Percentiles rank a stretch among this genome's conserved stretches.
phyloP scores from a whole-genome alignment of 2,888 invertebrate species.

The Emmelina monodactyla region DNA sequence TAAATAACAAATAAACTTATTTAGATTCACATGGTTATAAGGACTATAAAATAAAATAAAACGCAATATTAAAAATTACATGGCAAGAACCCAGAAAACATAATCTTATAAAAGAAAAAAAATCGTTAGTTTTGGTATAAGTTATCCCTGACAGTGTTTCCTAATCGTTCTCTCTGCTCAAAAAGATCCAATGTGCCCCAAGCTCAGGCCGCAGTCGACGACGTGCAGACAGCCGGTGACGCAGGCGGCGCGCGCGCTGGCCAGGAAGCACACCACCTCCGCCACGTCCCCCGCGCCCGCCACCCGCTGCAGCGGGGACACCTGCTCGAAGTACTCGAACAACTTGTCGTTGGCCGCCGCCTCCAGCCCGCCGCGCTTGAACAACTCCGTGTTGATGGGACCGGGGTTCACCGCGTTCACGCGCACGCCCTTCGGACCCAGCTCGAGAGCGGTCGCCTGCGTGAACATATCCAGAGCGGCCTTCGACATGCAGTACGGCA shows the following conservation, averaged over 20 bases:
- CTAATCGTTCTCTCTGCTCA: no score
- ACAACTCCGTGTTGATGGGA: conserved; percentile 36
- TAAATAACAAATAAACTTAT: no score
- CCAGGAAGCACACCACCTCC: conserved; percentile 34
- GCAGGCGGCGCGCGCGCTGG: conserved; percentile 36
- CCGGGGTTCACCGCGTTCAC: conserved; percentile 47
- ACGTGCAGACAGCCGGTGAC: conserved; percentile 35
- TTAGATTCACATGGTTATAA: no score
- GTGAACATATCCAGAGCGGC: conserved; percentile 45
- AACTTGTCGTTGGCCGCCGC: conserved; percentile 25
- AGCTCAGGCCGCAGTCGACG: conserved; percentile 37
- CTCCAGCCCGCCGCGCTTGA: conserved; percentile 31
- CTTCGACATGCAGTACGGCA: conserved; percentile 45
- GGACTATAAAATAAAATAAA: no score
- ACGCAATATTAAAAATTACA: no score
- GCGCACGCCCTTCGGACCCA: conserved; percentile 35
- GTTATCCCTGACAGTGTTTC: no score
- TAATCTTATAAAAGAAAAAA: no score
- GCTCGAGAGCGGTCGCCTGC: conserved; percentile 37
- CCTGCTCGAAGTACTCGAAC: conserved; percentile 24
- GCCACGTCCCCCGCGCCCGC: conserved; percentile 34
- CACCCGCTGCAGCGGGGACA: conserved; percentile 29
- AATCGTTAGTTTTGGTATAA: no score
- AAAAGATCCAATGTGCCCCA: no score
- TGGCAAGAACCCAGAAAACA: no score